A percentile compares a stretch with the other conserved stretches of the same genome.
These are phyloP conservation scores for Tuta absoluta DNA, from an alignment of 2,888 invertebrate species.

Conservation along the genomic window DNA sequence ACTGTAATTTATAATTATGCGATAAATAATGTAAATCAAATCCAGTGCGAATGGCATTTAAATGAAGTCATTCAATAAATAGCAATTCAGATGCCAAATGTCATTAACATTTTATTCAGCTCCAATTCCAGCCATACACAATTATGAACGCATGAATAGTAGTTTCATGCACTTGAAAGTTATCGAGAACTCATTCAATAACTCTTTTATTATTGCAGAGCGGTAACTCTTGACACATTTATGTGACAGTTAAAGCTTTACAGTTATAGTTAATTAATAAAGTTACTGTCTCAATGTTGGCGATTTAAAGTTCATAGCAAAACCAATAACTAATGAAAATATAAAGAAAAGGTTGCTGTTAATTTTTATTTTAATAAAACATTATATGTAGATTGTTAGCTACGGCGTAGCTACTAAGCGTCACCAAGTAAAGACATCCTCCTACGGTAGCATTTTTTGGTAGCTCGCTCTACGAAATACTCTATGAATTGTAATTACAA, in stretches of 20 bases:
- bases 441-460: too few species aligned
- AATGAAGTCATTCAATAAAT: slow-evolving; percentile 4
- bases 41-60: too few species aligned
- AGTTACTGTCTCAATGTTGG: too few species aligned
- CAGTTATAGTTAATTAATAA: not conserved
- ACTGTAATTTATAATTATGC: not conserved
- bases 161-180: slow-evolving; percentile 5
- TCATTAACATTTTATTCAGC: not conserved
- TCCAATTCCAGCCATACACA: not conserved
- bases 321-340: too few species aligned
- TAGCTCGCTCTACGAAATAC: too few species aligned
- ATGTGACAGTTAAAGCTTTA: slow-evolving; percentile 5
- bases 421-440: too few species aligned
- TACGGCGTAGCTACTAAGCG: too few species aligned
- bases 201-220: slow-evolving; percentile 18
- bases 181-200: not conserved
- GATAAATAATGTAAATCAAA: not conserved
- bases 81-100: not conserved
- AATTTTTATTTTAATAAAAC: too few species aligned
- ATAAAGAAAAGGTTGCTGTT: too few species aligned
- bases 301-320: too few species aligned
- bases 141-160: slow-evolving; percentile 1
- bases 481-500: too few species aligned
- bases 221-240: not conserved
- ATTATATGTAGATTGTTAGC: too few species aligned